Percentiles rank a stretch among this genome's conserved stretches.
These are phyloP conservation scores for Acanthaster planci DNA, from an alignment of 35 echinoderm and acorn worm genomes.

Conservation along the genomic window DNA sequence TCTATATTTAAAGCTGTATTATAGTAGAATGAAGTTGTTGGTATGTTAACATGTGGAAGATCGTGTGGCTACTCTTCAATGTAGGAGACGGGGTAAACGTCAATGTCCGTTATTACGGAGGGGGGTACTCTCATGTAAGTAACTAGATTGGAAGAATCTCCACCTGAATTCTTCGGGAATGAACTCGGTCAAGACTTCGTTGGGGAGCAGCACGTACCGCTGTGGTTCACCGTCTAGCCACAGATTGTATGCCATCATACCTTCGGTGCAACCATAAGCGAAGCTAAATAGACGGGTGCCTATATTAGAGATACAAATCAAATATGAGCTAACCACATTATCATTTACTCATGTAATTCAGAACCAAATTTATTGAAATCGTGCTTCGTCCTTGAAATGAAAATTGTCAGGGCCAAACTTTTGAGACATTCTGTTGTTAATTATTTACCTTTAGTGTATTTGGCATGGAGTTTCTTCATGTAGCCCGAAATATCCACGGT, in stretches of 20 bases:
- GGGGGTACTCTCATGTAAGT: conserved; percentile 11
- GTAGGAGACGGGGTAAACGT: neutral
- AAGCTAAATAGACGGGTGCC: conserved; percentile 11
- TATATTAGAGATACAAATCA: neutral
- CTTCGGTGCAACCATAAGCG: conserved; percentile 43
- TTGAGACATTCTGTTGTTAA: neutral
- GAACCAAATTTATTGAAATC: neutral
- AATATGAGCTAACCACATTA: neutral
- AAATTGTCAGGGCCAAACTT: no score
- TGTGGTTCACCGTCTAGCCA: conserved; percentile 25
- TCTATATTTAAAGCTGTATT: no score
- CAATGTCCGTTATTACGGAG: neutral
- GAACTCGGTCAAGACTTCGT: conserved; percentile 49
- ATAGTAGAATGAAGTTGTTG: no score
- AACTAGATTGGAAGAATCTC: neutral
- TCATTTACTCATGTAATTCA: no score
- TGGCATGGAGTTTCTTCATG: conserved; percentile 44
- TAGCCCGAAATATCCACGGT: conserved; percentile 62
- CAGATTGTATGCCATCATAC: conserved; percentile 48
- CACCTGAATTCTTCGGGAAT: conserved; percentile 47
- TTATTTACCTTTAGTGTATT: conserved; percentile 68
- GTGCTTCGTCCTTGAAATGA: neutral
- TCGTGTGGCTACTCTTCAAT: neutral
- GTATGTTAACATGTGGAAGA: no score
- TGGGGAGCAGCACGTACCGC: conserved; percentile 20